Evolutionary conservation across 2,113 vertebrate species (phyloP).

Genomic region (Typhlomys cinereus): DNA sequence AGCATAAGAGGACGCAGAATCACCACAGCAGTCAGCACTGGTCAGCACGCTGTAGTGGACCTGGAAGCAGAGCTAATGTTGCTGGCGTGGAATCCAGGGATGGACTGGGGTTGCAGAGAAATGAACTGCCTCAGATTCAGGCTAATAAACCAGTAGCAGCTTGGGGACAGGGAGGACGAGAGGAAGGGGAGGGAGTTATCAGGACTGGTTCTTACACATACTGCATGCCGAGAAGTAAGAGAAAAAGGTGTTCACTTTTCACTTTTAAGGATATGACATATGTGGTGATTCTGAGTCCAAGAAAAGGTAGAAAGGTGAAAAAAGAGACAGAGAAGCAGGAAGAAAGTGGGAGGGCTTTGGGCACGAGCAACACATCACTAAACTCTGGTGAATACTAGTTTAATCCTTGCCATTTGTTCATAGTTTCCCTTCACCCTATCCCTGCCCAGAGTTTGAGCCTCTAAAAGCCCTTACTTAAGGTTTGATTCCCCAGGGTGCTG

Average conservation of each 20-base stretch:
- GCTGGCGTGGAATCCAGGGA: background rate
- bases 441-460: background rate
- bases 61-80: background rate
- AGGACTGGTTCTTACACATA: background rate
- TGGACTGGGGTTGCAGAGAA: background rate
- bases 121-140: too few species aligned
- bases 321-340: background rate
- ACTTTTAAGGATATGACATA: background rate
- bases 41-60: fast-evolving
- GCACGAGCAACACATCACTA: background rate
- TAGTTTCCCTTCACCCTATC: too few species aligned
- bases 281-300: background rate
- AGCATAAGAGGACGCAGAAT: background rate
- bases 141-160: background rate
- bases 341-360: background rate
- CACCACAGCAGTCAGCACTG: background rate
- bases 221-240: background rate
- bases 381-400: fast-evolving
- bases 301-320: background rate
- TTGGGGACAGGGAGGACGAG: fast-evolving
- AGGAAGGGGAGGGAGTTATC: too few species aligned
- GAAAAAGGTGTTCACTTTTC: background rate
- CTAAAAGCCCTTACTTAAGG: background rate
- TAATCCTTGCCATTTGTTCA: background rate
- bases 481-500: background rate